These are phyloP conservation scores for Pogonomyrmex barbatus DNA, from an alignment of 1,140 invertebrate species.

Conservation along the genomic window DNA sequence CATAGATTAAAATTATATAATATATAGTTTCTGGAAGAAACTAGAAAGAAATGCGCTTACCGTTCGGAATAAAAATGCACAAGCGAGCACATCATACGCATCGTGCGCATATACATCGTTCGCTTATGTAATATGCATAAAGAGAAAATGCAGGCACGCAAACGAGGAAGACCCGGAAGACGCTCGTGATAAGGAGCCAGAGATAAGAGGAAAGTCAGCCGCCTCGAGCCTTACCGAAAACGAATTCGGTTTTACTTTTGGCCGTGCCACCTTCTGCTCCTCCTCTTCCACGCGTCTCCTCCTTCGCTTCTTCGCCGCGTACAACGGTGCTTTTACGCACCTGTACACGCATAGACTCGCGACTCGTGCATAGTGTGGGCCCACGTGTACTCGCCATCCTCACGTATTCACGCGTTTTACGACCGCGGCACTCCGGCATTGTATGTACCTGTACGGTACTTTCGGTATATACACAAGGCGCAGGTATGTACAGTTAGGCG, in stretches of 20 bases:
- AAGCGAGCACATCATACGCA: background rate
- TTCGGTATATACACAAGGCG: conserved; percentile 72
- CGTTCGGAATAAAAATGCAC: background rate
- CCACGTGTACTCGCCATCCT: conserved; percentile 70
- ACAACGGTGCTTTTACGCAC: conserved; percentile 81
- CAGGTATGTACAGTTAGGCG: conserved; percentile 81
- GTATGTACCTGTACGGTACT: conserved; percentile 69
- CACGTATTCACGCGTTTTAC: conserved; percentile 75
- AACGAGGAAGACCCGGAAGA: conserved; percentile 41
- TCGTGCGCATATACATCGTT: background rate
- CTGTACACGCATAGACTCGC: conserved; percentile 75
- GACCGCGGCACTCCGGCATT: conserved; percentile 55
- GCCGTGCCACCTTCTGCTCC: conserved; percentile 64
- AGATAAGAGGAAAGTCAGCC: conserved; percentile 60
- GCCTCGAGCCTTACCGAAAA: conserved; percentile 81
- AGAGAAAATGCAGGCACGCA: conserved; percentile 2
- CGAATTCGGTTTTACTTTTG: conserved; percentile 86
- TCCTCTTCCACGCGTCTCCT: background rate
- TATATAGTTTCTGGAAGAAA: background rate
- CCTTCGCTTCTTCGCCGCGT: conserved; percentile 39
- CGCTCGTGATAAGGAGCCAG: conserved; percentile 23
- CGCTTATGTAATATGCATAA: conserved; percentile 43
- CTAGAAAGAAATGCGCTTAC: background rate
- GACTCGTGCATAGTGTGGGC: conserved; percentile 61
- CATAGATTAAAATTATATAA: background rate